These are phyloP conservation scores for Musca domestica DNA, from an alignment of 1,140 invertebrate species.

Conservation along the genomic window DNA sequence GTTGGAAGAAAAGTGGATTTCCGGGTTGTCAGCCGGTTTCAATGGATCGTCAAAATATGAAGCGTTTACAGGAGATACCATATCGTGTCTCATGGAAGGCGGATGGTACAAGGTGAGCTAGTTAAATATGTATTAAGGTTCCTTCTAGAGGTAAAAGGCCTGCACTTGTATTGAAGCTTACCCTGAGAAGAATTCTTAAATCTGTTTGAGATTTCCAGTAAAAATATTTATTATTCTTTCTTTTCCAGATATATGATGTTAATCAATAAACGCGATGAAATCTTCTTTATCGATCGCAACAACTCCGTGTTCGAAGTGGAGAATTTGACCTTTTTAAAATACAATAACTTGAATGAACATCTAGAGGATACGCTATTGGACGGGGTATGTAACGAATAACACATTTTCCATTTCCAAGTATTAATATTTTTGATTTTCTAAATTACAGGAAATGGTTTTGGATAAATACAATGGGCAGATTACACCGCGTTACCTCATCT, in stretches of 20 bases:
- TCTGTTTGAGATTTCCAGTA: constrained; percentile 14
- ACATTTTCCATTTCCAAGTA: background rate
- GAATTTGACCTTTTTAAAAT: constrained; percentile 74
- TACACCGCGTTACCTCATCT: constrained; percentile 89
- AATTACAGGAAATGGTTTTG: constrained; percentile 87
- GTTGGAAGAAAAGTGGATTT: constrained; percentile 78
- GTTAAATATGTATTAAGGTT: background rate
- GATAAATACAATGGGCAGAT: constrained; percentile 73
- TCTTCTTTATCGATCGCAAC: constrained; percentile 95
- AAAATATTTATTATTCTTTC: background rate
- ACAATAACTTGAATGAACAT: constrained; percentile 69
- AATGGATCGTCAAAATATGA: constrained; percentile 85
- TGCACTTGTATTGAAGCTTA: background rate
- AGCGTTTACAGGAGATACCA: constrained; percentile 71
- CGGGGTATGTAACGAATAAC: constrained; percentile 66
- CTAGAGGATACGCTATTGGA: constrained; percentile 86
- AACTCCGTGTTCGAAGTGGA: constrained; percentile 89
- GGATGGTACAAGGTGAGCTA: constrained; percentile 81
- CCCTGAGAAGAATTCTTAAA: background rate
- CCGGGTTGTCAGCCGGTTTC: constrained; percentile 97
- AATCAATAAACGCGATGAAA: constrained; percentile 77
- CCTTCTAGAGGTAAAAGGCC: background rate
- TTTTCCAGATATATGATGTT: constrained; percentile 90
- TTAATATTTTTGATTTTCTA: constrained; percentile 11
- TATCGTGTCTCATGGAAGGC: constrained; percentile 99